Evolutionary conservation across 2,888 invertebrate genomes (phyloP).

Genomic region (Serripes groenlandicus): DNA sequence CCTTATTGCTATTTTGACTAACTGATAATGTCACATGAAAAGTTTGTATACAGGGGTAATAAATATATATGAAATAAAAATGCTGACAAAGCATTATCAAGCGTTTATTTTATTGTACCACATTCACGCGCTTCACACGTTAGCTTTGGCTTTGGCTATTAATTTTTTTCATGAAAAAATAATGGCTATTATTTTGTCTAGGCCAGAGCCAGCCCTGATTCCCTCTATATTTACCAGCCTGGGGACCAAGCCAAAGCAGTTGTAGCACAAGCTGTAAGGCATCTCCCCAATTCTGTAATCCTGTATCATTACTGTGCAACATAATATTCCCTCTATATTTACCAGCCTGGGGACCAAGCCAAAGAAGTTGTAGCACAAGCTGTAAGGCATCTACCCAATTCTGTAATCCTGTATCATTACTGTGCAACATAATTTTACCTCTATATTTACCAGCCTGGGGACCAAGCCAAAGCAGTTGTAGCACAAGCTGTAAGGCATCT

Average conservation of each 20-base stretch:
- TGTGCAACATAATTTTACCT: constrained; percentile 71
- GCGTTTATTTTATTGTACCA: no score
- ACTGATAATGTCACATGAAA: no score
- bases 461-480: constrained; percentile 97
- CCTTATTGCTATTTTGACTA: no score
- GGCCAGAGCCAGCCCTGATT: no score
- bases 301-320: no score
- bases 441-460: constrained; percentile 90
- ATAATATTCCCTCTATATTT: not conserved
- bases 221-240: constrained; percentile 89
- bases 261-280: constrained; percentile 97
- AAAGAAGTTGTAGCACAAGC: constrained; percentile 98
- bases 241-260: constrained; percentile 97
- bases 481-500: constrained; percentile 98
- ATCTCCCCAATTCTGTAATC: constrained; percentile 98
- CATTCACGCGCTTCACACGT: no score
- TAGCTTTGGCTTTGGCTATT: no score
- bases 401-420: constrained; percentile 91
- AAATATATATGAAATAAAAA: no score
- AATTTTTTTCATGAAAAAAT: no score
- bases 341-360: constrained; percentile 95
- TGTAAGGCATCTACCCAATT: constrained; percentile 96
- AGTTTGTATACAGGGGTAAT: no score
- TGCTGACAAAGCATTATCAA: no score
- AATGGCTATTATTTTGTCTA: no score